phyloP scores from a whole-genome alignment of 1,140 invertebrate species.

The Apis mellifera region Amel_HAv3.1 CM009942.2:8412001-8412500 shows the following conservation, averaged over 20 bases:
- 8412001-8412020: no score
- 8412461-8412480: not conserved
- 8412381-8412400: not conserved
- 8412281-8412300: not conserved
- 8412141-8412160: no score
- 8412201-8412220: not conserved
- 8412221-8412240: no score
- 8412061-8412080: no score
- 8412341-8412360: not conserved
- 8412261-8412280: constrained; percentile 19
- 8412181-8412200: not conserved
- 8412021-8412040: no score
- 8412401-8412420: not conserved
- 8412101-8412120: no score
- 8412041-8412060: no score
- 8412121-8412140: no score
- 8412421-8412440: not conserved
- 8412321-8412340: not conserved
- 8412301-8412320: not conserved
- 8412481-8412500: not conserved
- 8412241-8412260: not conserved
- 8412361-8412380: not conserved
- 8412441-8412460: constrained; percentile 19
- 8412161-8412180: not conserved
- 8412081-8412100: no score